phyloP scores from a whole-genome alignment of 2,888 invertebrate genomes.

The Trypoxylon attenuatum region DNA sequence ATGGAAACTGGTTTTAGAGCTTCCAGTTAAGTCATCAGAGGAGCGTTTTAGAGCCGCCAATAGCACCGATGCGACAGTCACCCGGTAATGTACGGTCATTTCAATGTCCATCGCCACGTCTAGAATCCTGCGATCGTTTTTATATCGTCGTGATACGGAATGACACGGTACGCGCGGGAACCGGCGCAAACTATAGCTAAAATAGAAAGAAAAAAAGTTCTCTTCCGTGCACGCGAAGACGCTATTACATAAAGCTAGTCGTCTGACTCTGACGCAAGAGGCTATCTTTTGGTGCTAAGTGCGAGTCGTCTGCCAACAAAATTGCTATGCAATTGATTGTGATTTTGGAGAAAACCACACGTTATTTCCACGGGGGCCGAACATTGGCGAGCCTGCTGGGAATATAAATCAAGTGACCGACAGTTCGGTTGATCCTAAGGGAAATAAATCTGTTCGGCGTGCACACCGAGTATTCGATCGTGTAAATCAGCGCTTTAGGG shows the following conservation, averaged over 20 bases:
- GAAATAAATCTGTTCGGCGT: constrained; percentile 34
- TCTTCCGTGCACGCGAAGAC: not conserved
- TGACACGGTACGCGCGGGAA: not conserved
- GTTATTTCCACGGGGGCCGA: not conserved
- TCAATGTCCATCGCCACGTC: constrained; percentile 14
- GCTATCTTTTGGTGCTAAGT: not conserved
- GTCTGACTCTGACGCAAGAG: not conserved
- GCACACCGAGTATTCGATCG: constrained; percentile 35
- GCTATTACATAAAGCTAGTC: constrained; percentile 7
- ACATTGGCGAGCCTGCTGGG: constrained; percentile 1
- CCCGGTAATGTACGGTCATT: constrained; percentile 30
- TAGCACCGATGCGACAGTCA: constrained; percentile 28
- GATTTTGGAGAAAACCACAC: not conserved
- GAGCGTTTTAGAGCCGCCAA: constrained; percentile 44
- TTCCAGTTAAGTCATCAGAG: constrained; percentile 50
- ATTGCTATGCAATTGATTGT: not conserved
- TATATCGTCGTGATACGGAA: constrained; percentile 13
- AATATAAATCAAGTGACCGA: constrained; percentile 24
- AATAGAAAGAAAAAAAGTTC: not conserved
- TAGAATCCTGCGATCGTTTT: constrained; percentile 6
- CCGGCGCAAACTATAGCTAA: not conserved
- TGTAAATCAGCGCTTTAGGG: constrained; percentile 32
- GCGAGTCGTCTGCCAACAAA: not conserved
- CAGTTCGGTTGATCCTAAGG: constrained; percentile 4
- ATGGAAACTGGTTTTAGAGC: constrained; percentile 52